phyloP scores from a whole-genome alignment of 2,888 invertebrate species.

The Drosophila algonquin region DNA sequence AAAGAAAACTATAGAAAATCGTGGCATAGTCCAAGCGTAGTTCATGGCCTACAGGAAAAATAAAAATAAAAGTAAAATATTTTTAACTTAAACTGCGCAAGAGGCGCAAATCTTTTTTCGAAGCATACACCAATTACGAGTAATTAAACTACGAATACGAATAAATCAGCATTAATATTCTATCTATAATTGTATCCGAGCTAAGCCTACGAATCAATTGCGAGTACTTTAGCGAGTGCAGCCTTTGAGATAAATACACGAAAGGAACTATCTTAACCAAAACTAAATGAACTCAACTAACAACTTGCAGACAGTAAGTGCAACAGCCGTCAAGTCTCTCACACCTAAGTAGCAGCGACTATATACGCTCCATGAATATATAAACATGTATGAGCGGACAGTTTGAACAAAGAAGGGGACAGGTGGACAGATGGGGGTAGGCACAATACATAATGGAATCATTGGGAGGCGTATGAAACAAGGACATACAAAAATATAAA shows the following conservation, averaged over 20 bases:
- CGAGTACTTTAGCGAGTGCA: background rate
- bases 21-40: constrained; percentile 67
- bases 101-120: constrained; percentile 60
- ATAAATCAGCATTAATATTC: constrained; percentile 39
- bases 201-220: constrained; percentile 50
- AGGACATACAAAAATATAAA: background rate
- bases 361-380: constrained; percentile 23
- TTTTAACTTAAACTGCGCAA: constrained; percentile 33
- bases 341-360: constrained; percentile 15
- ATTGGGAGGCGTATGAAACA: background rate
- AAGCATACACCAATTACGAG: constrained; percentile 72
- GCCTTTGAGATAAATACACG: constrained; percentile 22
- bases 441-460: background rate
- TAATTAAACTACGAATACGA: constrained; percentile 45
- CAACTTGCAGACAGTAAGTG: constrained; percentile 13
- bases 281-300: constrained; percentile 30
- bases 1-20: constrained; percentile 45
- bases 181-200: constrained; percentile 44
- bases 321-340: constrained; percentile 17
- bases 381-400: constrained; percentile 12
- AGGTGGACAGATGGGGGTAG: background rate
- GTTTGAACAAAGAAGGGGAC: constrained; percentile 6
- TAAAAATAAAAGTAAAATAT: constrained; percentile 28
- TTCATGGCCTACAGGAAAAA: constrained; percentile 66
- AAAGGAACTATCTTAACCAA: constrained; percentile 11